Percentiles rank a stretch among this genome's conserved stretches.
Conservation (phyloP, 1,140 invertebrate species). For the Telenomus remus region DNA sequence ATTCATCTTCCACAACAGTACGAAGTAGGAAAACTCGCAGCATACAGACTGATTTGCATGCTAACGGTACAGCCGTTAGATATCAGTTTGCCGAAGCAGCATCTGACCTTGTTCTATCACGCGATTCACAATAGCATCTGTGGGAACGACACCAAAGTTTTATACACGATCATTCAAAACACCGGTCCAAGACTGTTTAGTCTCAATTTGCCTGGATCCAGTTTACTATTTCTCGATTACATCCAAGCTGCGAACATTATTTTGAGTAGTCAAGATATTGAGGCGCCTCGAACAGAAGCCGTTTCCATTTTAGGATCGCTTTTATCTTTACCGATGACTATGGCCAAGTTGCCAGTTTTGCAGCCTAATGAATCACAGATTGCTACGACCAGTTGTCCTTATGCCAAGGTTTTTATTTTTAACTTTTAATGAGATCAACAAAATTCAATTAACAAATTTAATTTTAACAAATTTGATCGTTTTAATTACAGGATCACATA, state of each 20-base stretch:
- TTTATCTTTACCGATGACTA: slow-evolving; percentile 86
- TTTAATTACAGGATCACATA: slow-evolving; percentile 85
- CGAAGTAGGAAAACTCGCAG: slow-evolving; percentile 81
- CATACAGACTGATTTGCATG: slow-evolving; percentile 83
- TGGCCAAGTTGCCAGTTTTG: slow-evolving; percentile 86
- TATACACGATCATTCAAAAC: slow-evolving; percentile 81
- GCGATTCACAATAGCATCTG: slow-evolving; percentile 86
- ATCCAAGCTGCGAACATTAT: slow-evolving; percentile 92
- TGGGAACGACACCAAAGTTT: slow-evolving; percentile 72
- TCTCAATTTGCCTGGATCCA: slow-evolving; percentile 90
- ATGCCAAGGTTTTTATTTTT: slow-evolving; percentile 81
- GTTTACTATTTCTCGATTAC: slow-evolving; percentile 91
- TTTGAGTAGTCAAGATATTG: slow-evolving; percentile 86
- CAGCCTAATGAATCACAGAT: slow-evolving; percentile 84
- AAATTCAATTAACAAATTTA: no score
- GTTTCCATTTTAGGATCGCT: slow-evolving; percentile 92
- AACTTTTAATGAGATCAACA: no score
- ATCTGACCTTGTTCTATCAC: slow-evolving; percentile 92
- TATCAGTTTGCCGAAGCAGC: slow-evolving; percentile 78
- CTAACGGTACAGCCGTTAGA: slow-evolving; percentile 78
- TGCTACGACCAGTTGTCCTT: slow-evolving; percentile 82
- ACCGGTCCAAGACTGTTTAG: slow-evolving; percentile 86
- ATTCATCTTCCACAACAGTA: slow-evolving; percentile 78
- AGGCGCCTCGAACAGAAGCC: slow-evolving; percentile 90
- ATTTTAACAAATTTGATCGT: slow-evolving; percentile 6